Percentiles rank a stretch among this genome's conserved stretches.
phyloP scores from a whole-genome alignment of 2,888 invertebrate species.

The Thymelicus lineola region DNA sequence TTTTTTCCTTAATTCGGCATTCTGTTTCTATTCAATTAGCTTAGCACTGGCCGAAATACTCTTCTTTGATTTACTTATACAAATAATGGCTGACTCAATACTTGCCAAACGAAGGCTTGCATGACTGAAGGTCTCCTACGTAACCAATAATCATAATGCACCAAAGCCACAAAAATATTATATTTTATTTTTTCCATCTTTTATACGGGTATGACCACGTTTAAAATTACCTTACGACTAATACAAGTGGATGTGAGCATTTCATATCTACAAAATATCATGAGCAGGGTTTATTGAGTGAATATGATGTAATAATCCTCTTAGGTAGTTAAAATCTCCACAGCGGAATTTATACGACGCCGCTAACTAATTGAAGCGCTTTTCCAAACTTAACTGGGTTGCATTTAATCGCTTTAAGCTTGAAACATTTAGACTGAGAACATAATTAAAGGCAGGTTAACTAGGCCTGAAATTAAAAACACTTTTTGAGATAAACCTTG shows the following conservation, averaged over 20 bases:
- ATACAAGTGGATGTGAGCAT: no score
- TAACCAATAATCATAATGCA: no score
- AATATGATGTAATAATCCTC: constrained; percentile 28
- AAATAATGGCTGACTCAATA: not conserved
- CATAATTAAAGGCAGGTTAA: constrained; percentile 9
- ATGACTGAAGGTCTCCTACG: no score
- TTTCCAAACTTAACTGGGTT: constrained; percentile 35
- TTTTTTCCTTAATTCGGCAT: constrained; percentile 43
- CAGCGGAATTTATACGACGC: constrained; percentile 25
- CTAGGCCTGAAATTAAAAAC: constrained; percentile 2
- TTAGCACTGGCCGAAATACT: constrained; percentile 41
- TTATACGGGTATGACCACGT: no score
- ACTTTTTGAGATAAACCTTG: not conserved
- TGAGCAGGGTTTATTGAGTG: constrained; percentile 2
- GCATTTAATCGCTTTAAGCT: constrained; percentile 36
- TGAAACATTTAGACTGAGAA: constrained; percentile 35
- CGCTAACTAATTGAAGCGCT: constrained; percentile 33
- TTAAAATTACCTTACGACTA: no score
- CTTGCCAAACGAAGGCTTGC: no score
- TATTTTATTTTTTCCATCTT: no score
- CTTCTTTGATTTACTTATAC: constrained; percentile 2
- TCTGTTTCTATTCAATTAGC: constrained; percentile 49
- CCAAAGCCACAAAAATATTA: no score
- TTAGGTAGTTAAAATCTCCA: constrained; percentile 22
- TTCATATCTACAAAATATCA: no score